Evolutionary conservation across 2,113 vertebrate species (phyloP).

Genomic region (Sylvilagus bachmani): DNA sequence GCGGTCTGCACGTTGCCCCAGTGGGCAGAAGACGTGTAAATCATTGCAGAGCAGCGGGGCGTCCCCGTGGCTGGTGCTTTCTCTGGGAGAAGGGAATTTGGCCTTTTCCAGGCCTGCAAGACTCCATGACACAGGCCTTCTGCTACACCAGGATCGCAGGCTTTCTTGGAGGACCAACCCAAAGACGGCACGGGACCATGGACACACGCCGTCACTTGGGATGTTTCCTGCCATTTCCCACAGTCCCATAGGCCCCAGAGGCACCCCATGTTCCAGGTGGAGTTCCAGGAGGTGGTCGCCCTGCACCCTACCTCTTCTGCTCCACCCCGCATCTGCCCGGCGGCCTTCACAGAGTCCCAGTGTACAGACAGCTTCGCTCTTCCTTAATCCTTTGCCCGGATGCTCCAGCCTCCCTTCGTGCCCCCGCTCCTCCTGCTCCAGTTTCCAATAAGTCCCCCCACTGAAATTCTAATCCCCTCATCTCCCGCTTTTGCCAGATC

Average conservation of each 20-base stretch:
- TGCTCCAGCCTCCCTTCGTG: background rate
- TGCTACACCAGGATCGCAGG: background rate
- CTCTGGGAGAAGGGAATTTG: background rate
- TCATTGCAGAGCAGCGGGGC: background rate
- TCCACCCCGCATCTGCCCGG: background rate
- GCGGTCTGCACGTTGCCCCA: background rate
- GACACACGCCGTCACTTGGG: background rate
- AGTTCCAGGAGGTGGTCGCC: background rate
- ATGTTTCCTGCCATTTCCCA: background rate
- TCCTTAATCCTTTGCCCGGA: constrained; percentile 14
- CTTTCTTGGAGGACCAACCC: background rate
- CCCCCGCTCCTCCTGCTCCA: background rate
- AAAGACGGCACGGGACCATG: background rate
- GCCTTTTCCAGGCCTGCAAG: background rate
- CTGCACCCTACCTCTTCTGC: background rate
- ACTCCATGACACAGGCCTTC: background rate
- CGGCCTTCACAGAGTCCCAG: background rate
- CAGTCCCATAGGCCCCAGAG: background rate
- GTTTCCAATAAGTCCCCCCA: background rate
- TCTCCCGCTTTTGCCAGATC: background rate
- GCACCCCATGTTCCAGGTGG: background rate
- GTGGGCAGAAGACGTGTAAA: background rate
- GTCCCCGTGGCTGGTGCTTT: background rate
- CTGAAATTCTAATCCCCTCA: background rate
- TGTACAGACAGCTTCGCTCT: background rate